These are phyloP conservation scores for Gadus chalcogrammus DNA, from an alignment of 2,113 vertebrate genomes.

Conservation along the genomic window DNA sequence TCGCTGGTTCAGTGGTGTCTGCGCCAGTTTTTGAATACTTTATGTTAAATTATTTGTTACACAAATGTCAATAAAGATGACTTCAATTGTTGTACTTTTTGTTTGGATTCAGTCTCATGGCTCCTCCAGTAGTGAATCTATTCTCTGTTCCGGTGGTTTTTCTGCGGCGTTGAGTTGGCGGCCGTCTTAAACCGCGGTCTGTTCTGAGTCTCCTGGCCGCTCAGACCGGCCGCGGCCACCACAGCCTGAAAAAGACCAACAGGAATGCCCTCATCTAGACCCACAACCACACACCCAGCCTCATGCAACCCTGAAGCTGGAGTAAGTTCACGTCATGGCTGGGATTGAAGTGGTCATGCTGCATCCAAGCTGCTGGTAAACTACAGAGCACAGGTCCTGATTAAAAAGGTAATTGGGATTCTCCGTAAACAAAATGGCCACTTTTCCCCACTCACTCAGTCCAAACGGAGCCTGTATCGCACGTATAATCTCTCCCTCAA, in stretches of 20 bases:
- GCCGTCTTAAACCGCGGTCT: too few relatives aligned
- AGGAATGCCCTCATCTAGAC: conserved; percentile 38
- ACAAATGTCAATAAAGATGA: conserved; percentile 56
- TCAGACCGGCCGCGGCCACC: conserved; percentile 43
- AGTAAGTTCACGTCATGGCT: conserved; percentile 8
- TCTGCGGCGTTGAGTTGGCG: too few relatives aligned
- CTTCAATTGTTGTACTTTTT: conserved; percentile 24
- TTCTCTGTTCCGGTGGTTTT: too few relatives aligned
- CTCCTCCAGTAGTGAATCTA: too few relatives aligned
- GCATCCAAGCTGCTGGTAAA: too few relatives aligned
- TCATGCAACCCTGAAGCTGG: background rate
- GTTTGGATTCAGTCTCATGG: too few relatives aligned
- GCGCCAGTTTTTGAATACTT: conserved; percentile 64
- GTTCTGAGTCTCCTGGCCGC: too few relatives aligned
- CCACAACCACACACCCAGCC: conserved; percentile 5
- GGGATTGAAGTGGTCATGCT: background rate
- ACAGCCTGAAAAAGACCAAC: conserved; percentile 64
- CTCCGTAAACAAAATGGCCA: too few relatives aligned
- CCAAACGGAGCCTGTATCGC: too few relatives aligned
- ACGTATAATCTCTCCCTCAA: too few relatives aligned
- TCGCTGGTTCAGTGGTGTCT: conserved; percentile 52
- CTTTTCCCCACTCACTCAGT: too few relatives aligned
- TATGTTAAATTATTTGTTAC: conserved; percentile 73
- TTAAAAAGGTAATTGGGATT: too few relatives aligned
- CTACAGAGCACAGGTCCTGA: background rate